phyloP scores from a whole-genome alignment of 2,797 vertebrate species.

The Poecile montanus region DNA sequence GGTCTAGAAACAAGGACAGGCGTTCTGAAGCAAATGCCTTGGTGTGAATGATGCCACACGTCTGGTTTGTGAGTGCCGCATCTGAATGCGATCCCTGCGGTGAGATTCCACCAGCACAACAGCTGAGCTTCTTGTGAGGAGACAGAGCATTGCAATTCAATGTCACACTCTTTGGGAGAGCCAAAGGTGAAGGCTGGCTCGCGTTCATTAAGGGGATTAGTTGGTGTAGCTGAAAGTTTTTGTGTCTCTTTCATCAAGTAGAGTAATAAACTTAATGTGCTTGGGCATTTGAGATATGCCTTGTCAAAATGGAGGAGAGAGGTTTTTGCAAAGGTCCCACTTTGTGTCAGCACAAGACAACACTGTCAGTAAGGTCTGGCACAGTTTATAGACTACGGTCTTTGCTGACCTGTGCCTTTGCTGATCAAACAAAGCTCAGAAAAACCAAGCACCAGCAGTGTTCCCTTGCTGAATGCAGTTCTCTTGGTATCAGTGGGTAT shows the following conservation, averaged over 20 bases:
- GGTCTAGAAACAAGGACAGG: not conserved
- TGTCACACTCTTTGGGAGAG: not conserved
- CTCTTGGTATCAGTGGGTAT: not conserved
- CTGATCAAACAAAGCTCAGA: not conserved
- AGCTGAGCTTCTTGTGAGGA: not conserved
- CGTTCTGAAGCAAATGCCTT: accelerated
- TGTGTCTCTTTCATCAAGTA: not conserved
- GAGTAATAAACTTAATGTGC: not conserved
- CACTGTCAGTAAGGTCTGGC: not conserved
- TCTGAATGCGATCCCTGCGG: accelerated
- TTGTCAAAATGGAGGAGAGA: not conserved
- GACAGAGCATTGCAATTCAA: not conserved
- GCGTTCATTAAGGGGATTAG: not conserved
- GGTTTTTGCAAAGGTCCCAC: not conserved
- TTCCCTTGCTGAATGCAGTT: not conserved
- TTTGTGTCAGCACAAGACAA: not conserved
- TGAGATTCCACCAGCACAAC: not conserved
- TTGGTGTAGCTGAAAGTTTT: not conserved
- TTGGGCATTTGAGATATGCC: not conserved
- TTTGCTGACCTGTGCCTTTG: not conserved
- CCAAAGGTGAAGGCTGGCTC: not conserved
- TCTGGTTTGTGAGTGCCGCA: not conserved
- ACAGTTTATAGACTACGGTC: not conserved
- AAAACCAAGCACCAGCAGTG: not conserved
- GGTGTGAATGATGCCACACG: accelerated